Base-by-base conservation (phyloP, 2,888 invertebrate species). In the Ceriagrion tenellum region DNA sequence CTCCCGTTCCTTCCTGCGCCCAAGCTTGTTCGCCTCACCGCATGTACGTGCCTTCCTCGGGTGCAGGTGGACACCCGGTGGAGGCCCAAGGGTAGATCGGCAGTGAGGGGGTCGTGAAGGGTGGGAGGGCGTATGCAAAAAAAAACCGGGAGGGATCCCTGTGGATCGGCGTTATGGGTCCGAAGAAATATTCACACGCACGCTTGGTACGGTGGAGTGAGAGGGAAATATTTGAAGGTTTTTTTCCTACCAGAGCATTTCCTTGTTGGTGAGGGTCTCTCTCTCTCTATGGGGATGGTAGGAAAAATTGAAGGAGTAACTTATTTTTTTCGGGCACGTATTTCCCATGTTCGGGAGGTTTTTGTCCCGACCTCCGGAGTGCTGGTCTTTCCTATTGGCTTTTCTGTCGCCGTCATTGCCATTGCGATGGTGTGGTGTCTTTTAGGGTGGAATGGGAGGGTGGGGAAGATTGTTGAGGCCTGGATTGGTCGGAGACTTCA, bases 101-200 rank as follows among this genome's bases (percentile, higher is more conserved):
- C 74, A 35, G 40, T 23, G 89, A 59, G 47, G 47, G 69, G 56
- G 18, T 88, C 18, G 20, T 40, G 16, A 26, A 18, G 93, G 93
- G 93, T 69, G 69, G 59, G 91, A 91, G 91, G 89, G 13, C 26
- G 91, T 30, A 69, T 35, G 69, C 47, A 93, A 93, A 93, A 47
- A 93, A 93, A 93, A 16, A 8, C 91, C 47, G 47, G 12, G 47
- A 13, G 69, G 18, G 63, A 59, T 40, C 81, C 18, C 23, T 88
- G n/a, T 88, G 90, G 59, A 90, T 81, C 35, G 30, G 47, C 69
- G 69, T 47, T 91, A 55, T 74, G 69, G 69, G 40, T 40, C 69
- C 74, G 63, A 93, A 74, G 93, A 93, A 93, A 93, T 93, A 93
- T 93, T 93, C 93, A 93, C 93, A 93, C 93, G 93, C 93, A 93